Base-by-base conservation (phyloP, 2,888 invertebrate species). In the Cepaea hortensis region DNA sequence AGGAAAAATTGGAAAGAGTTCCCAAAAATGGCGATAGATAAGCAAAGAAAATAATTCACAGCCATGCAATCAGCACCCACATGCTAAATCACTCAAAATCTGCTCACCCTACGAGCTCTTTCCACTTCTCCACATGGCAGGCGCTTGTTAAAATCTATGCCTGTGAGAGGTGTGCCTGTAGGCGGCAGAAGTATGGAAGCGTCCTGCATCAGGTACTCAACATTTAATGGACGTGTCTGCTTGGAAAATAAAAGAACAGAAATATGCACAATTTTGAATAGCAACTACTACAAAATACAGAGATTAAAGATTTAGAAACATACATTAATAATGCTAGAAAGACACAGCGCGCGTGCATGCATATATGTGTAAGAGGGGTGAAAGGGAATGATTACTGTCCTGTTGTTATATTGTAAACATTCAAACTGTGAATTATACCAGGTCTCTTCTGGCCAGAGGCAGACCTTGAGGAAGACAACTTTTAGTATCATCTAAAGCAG, bases 171-270 rank as follows among this genome's bases (percentile, higher is more conserved):
- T 0, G 99, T 98, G 48, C 97, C 97, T 0, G 98, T 98, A 0
- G 99, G 99, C 0, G 99, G 98, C 90, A 99, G 95, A 85, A 99
- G 95, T 92, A 99, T 97, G 85, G 97, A 97, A 81, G 98, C 97
- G 95, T 99, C 99, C 97, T 98, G 98, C 95, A 98, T 98, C 89
- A 99, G 95, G 96, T 97, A 98, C 94, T 99, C 98, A 1, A 99
- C 98, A 90, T 94, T 94, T 85, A 94, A 87, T 0, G 94, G 94
- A 7, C 92, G 92, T 72, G 89, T 92, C 94, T 94, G 89, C 55
- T 23, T 20, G 13, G 46, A n/a, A 46, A 65, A 81, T 23, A 65
- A 35, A 35, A 55, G 5, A 35, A 68, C 35, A 81, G 23, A 68
- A 20, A 46, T 11, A 20, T 61, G 62, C 35, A 62, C 81, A 81